Evolutionary conservation across 2,113 vertebrate species (phyloP).

Genomic region (Chamaea fasciata): DNA sequence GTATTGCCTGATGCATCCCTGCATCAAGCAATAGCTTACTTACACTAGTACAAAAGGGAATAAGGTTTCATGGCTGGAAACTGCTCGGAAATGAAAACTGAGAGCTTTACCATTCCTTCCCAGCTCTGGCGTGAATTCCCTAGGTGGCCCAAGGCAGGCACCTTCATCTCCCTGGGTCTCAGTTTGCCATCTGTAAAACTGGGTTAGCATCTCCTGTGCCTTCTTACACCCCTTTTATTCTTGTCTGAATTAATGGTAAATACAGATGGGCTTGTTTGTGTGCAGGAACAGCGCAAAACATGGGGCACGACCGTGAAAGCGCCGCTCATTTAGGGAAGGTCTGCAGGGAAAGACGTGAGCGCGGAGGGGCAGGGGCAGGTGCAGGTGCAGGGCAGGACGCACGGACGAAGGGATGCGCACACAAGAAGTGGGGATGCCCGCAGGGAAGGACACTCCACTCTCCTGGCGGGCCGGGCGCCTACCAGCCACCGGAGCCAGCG

Average conservation of each 20-base stretch:
- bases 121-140: background rate
- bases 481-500: background rate
- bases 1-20: background rate
- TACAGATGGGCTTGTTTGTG: background rate
- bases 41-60: background rate
- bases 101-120: background rate
- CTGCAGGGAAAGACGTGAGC: background rate
- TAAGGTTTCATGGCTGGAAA: background rate
- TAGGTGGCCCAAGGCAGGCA: background rate
- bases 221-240: background rate
- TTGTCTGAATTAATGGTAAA: background rate
- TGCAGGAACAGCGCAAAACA: background rate
- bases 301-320: background rate
- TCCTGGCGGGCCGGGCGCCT: background rate
- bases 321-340: background rate
- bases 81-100: background rate
- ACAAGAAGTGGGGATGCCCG: background rate
- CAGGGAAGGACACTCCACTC: background rate
- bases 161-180: background rate
- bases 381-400: background rate
- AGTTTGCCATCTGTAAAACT: background rate
- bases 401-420: background rate
- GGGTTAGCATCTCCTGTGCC: background rate
- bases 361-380: background rate
- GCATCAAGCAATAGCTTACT: background rate